Base-by-base conservation (phyloP, 2,797 vertebrate species). In the Falco rusticolus region DNA sequence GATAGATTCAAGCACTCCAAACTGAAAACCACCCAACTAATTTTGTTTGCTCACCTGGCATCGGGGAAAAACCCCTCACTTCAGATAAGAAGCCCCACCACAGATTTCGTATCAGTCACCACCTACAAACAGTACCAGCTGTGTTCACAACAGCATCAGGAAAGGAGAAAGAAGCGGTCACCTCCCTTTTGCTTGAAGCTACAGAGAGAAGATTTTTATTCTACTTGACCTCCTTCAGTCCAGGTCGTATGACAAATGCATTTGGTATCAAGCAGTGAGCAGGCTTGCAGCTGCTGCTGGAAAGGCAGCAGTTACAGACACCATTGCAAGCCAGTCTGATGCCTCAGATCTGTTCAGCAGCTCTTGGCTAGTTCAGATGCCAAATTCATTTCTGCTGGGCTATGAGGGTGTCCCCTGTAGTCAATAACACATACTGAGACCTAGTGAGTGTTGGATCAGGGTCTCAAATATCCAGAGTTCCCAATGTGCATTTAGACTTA, bases 381-480 rank as follows among this genome's bases (percentile, higher is more conserved):
- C 70, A 87, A 47, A 76, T 79, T 51, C 15, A 29, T 65, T 43
- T 76, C 70, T 87, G n/a, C 45, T 61, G 37, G 34, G 33, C 33
- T 81, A 15, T 2, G 5, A 21, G 13, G 6, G 1, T 64, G 48
- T 72, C 5, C 20, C 26, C 37, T 68, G 11, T 45, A 79, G 63
- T 53, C 68, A 80, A 19, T 13, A 0, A 2, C 12, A 28, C 31
- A 5, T 61, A 37, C 7, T 78, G 54, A 63, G 13, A 47, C 19
- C 0, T 1, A 43, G 10, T 1, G 4, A 64, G 8, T 16, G 7
- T 33, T 78, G 24, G 37, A 66, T 70, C 10, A 53, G 9, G 6
- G 9, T 21, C 15, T 11, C 18, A 47, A 9, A 80, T 26, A 77
- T 24, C 5, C n/a, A 47, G 53, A 91, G 43, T 28, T 69, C 24